A percentile compares a stretch with the other conserved stretches of the same genome.
These are phyloP conservation scores for Drosophila insularis DNA, from an alignment of 1,140 invertebrate species.

Conservation along the genomic window DNA sequence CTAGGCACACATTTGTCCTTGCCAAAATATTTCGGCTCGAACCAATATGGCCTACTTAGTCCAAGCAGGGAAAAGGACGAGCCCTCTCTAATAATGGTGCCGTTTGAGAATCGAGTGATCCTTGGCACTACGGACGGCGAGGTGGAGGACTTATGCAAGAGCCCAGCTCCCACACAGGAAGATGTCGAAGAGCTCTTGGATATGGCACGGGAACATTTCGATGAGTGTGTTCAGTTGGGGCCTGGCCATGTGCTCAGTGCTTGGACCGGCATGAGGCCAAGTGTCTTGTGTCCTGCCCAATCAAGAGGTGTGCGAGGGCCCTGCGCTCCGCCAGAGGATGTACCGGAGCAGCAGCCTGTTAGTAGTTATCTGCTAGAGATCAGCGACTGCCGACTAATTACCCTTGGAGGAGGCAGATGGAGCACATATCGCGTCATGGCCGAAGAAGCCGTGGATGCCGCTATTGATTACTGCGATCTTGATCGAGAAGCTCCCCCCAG, in stretches of 20 bases:
- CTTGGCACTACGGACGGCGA: slow-evolving; percentile 30
- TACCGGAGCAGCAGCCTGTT: background rate
- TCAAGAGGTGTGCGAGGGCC: background rate
- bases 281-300: slow-evolving; percentile 31
- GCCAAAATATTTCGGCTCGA: slow-evolving; percentile 57
- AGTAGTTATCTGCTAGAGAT: slow-evolving; percentile 50
- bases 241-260: slow-evolving; percentile 51
- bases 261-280: slow-evolving; percentile 48
- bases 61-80: slow-evolving; percentile 8
- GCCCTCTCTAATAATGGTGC: slow-evolving; percentile 48
- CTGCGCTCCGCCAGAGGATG: background rate
- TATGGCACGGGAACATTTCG: slow-evolving; percentile 18
- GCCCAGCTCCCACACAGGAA: slow-evolving; percentile 8
- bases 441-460: slow-evolving; percentile 47
- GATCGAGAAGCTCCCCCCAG: slow-evolving; percentile 35
- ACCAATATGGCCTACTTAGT: slow-evolving; percentile 45
- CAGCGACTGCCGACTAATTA: slow-evolving; percentile 46
- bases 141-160: background rate
- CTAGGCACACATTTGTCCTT: slow-evolving; percentile 42
- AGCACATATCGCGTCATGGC: slow-evolving; percentile 63
- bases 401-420: slow-evolving; percentile 55
- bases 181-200: slow-evolving; percentile 35
- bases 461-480: slow-evolving; percentile 40
- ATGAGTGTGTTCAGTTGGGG: slow-evolving; percentile 31
- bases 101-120: slow-evolving; percentile 43